Conservation (phyloP, 2,113 vertebrate species). For the Takifugu flavidus region DNA sequence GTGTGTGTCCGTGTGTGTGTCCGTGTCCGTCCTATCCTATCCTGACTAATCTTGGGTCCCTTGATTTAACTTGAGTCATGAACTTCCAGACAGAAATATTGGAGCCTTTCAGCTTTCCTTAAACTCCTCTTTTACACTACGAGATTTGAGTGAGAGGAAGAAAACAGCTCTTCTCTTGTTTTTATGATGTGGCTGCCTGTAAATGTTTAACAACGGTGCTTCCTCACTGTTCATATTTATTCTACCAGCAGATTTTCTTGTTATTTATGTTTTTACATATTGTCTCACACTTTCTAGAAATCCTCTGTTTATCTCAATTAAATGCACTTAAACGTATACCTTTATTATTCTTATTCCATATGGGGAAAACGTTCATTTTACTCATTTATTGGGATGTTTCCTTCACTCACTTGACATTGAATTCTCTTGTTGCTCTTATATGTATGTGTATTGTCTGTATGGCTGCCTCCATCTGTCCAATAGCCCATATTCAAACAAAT, state of each 20-base stretch:
- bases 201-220: conserved; percentile 26
- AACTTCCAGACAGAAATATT: conserved; percentile 1
- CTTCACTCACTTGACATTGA: too few species aligned
- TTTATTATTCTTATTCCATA: background rate
- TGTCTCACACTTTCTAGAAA: conserved; percentile 5
- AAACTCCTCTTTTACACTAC: conserved; percentile 59
- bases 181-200: conserved; percentile 4
- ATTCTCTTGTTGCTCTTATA: too few species aligned
- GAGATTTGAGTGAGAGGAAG: conserved; percentile 17
- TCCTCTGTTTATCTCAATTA: conserved; percentile 52
- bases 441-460: too few species aligned
- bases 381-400: background rate
- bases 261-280: conserved; percentile 54
- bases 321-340: conserved; percentile 59
- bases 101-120: conserved; percentile 69
- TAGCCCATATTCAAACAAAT: too few species aligned
- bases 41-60: too few species aligned
- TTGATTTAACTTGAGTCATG: too few species aligned
- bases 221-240: conserved; percentile 60
- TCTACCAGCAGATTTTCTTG: conserved; percentile 18
- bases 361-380: background rate
- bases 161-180: conserved; percentile 22
- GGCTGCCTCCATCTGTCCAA: conserved; percentile 2
- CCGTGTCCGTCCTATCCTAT: too few species aligned
- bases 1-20: too few species aligned